Conservation (phyloP, 2,888 invertebrate genomes). For the Poecilobothrus nobilitatus region DNA sequence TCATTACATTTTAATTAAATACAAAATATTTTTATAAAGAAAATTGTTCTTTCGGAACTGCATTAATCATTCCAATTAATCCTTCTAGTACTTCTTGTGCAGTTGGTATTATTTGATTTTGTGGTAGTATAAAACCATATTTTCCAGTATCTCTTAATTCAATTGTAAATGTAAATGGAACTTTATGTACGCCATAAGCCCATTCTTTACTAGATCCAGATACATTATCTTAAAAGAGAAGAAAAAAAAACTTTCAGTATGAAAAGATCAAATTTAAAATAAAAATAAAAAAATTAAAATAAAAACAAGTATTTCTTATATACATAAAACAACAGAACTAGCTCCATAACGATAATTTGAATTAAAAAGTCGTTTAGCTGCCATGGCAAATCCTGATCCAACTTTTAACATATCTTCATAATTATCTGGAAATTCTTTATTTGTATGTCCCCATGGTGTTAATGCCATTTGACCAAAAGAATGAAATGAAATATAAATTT, state of each 20-base stretch:
- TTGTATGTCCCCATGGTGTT: constrained; percentile 51
- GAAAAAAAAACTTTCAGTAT: constrained; percentile 8
- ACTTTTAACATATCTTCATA: constrained; percentile 43
- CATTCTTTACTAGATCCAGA: constrained; percentile 47
- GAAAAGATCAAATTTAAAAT: background rate
- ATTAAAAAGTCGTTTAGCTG: constrained; percentile 45
- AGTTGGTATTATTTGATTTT: constrained; percentile 53
- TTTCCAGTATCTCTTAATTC: constrained; percentile 59
- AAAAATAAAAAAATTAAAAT: background rate
- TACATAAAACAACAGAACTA: constrained; percentile 51
- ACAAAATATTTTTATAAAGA: constrained; percentile 36
- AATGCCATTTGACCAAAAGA: constrained; percentile 55
- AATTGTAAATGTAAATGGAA: constrained; percentile 48
- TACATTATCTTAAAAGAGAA: constrained; percentile 38
- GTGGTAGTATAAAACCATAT: constrained; percentile 61
- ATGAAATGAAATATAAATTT: constrained; percentile 54
- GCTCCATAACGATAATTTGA: constrained; percentile 49
- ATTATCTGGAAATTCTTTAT: constrained; percentile 42
- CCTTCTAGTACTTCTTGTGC: constrained; percentile 52
- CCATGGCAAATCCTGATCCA: constrained; percentile 47
- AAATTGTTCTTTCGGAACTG: constrained; percentile 33
- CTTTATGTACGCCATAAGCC: constrained; percentile 46
- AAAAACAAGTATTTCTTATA: constrained; percentile 40
- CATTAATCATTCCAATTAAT: constrained; percentile 40
- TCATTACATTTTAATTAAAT: no score